phyloP scores from a whole-genome alignment of 2,797 vertebrate species.

The Takifugu ocellatus region DNA sequence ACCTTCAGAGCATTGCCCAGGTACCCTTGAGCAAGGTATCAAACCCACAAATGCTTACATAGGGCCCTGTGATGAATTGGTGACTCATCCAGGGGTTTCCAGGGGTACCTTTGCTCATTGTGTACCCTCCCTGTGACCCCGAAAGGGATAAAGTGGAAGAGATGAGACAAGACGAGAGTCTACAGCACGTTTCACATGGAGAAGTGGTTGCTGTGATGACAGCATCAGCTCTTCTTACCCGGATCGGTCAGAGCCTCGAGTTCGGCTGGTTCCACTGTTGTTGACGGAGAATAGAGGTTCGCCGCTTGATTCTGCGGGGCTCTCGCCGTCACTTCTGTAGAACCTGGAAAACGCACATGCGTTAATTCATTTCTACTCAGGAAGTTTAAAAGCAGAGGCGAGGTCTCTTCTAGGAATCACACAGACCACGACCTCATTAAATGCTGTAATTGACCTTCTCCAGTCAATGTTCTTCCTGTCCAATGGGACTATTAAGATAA shows the following conservation, averaged over 20 bases:
- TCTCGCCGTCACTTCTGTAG: slow-evolving; percentile 89
- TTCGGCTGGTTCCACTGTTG: slow-evolving; percentile 81
- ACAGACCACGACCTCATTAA: slow-evolving; percentile 46
- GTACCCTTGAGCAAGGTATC: no score
- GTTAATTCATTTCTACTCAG: slow-evolving; percentile 35
- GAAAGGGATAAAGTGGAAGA: no score
- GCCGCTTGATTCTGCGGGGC: slow-evolving; percentile 85
- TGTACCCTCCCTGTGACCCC: no score
- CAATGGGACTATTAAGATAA: slow-evolving; percentile 49
- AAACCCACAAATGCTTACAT: no score
- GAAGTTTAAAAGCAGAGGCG: slow-evolving; percentile 34
- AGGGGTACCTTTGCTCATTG: no score
- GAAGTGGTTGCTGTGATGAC: background rate
- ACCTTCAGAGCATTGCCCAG: no score
- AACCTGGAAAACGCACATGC: slow-evolving; percentile 76
- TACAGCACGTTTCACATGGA: no score
- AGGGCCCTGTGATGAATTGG: no score
- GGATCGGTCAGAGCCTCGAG: slow-evolving; percentile 82
- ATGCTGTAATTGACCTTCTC: slow-evolving; percentile 41
- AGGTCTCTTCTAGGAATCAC: slow-evolving; percentile 39
- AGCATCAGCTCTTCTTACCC: slow-evolving; percentile 60
- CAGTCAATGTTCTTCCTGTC: slow-evolving; percentile 62
- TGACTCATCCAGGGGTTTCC: no score
- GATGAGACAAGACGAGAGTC: no score
- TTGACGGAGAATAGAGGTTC: slow-evolving; percentile 90